Conservation (phyloP, 2,113 vertebrate species). For the Columbina picui region DNA sequence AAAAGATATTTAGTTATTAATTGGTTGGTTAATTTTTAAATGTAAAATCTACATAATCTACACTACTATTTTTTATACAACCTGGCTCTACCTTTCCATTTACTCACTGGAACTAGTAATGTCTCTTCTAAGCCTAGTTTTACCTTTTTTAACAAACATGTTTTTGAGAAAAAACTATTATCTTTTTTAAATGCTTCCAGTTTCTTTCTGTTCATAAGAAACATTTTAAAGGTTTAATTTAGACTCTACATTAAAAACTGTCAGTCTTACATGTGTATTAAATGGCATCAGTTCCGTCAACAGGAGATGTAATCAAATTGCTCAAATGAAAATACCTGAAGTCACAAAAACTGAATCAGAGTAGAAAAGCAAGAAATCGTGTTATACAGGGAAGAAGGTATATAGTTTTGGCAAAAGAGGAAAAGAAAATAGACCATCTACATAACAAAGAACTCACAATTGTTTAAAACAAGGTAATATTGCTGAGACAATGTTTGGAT, state of each 20-base stretch:
- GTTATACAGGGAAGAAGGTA: background rate
- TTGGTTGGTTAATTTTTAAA: background rate
- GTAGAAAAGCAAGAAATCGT: background rate
- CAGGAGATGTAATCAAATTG: background rate
- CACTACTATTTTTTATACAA: background rate
- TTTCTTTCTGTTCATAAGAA: background rate
- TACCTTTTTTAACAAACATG: rapidly evolving
- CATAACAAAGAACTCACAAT: background rate
- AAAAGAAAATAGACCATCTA: background rate
- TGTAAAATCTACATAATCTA: background rate
- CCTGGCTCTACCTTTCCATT: background rate
- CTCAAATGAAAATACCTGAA: background rate
- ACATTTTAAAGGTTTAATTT: background rate
- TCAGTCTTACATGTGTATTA: background rate
- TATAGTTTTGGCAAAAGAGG: background rate
- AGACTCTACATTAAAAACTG: background rate
- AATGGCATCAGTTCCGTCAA: background rate
- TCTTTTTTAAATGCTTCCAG: background rate
- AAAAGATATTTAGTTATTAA: background rate
- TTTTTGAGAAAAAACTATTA: background rate
- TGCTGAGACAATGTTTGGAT: background rate
- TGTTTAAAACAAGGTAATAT: background rate
- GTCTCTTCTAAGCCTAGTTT: background rate
- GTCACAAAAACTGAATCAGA: background rate
- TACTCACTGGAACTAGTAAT: background rate